Conservation (phyloP, 2,113 vertebrate species). For the Corythaixoides concolor region DNA sequence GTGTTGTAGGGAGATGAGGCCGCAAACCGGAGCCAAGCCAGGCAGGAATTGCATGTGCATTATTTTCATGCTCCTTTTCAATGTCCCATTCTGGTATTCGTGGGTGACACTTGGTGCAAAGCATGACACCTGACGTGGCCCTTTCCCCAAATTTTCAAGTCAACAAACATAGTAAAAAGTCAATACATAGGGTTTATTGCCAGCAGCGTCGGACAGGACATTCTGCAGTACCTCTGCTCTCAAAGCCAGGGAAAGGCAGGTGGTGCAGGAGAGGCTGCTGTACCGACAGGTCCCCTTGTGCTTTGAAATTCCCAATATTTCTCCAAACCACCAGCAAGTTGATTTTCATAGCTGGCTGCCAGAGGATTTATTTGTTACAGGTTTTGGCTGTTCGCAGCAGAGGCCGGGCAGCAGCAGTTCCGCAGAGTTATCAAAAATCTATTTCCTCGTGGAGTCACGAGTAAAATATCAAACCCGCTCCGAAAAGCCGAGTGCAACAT, state of each 20-base stretch:
- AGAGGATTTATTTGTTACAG: slow-evolving; percentile 66
- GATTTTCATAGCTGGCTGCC: slow-evolving; percentile 16
- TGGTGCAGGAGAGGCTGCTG: not conserved
- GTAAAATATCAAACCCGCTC: slow-evolving; percentile 51
- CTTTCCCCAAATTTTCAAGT: not conserved
- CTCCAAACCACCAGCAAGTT: slow-evolving; percentile 13
- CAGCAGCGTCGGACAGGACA: not conserved
- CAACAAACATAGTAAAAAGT: not conserved
- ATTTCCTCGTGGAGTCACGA: slow-evolving; percentile 50
- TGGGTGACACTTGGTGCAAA: not conserved
- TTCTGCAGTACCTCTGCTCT: not conserved
- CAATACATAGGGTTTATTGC: not conserved
- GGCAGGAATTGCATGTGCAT: not conserved
- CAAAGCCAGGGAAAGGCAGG: not conserved
- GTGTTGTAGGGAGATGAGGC: not conserved
- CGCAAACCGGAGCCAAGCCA: not conserved
- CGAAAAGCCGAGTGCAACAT: slow-evolving; percentile 61
- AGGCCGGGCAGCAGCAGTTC: slow-evolving; percentile 13
- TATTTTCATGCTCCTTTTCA: not conserved
- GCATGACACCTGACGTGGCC: not conserved
- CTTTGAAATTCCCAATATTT: slow-evolving; percentile 36
- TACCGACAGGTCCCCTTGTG: not conserved
- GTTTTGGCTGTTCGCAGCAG: slow-evolving; percentile 28
- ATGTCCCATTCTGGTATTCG: not conserved
- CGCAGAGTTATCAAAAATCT: slow-evolving; percentile 65